Evolutionary conservation across 2,113 vertebrate species (phyloP).

Genomic region (Fregata magnificens): DNA sequence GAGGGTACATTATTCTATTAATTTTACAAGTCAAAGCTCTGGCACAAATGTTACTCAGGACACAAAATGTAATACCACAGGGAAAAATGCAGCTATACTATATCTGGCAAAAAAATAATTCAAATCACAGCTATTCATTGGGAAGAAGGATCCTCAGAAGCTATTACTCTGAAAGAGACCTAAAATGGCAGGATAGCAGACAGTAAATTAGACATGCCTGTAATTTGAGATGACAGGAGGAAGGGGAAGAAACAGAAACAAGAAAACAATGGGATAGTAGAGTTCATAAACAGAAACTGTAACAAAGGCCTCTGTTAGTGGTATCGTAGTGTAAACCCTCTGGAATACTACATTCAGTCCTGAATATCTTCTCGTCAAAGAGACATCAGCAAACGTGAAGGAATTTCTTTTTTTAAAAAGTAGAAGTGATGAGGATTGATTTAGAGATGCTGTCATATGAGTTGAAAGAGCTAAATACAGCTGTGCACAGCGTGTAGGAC

Average conservation of each 20-base stretch:
- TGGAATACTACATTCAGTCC: not conserved
- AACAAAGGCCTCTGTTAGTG: not conserved
- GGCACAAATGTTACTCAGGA: not conserved
- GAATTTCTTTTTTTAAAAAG: not conserved
- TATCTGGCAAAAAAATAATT: not conserved
- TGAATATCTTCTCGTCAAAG: not conserved
- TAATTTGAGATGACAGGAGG: not conserved
- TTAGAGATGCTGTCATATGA: not conserved
- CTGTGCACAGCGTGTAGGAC: accelerated
- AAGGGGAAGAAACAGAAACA: not conserved
- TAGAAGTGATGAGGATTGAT: not conserved
- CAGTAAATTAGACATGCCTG: not conserved
- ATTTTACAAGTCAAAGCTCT: not conserved
- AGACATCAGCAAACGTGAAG: not conserved
- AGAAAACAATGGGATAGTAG: not conserved
- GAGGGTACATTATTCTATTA: not conserved
- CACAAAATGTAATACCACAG: not conserved
- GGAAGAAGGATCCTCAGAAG: not conserved
- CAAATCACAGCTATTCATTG: not conserved
- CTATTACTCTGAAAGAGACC: not conserved
- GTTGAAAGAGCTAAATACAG: not conserved
- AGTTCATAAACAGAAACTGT: not conserved
- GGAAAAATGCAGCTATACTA: not conserved
- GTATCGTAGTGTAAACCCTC: not conserved
- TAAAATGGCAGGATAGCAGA: not conserved